Conservation (phyloP, 2,888 invertebrate species). For the Acrobasis suavella region DNA sequence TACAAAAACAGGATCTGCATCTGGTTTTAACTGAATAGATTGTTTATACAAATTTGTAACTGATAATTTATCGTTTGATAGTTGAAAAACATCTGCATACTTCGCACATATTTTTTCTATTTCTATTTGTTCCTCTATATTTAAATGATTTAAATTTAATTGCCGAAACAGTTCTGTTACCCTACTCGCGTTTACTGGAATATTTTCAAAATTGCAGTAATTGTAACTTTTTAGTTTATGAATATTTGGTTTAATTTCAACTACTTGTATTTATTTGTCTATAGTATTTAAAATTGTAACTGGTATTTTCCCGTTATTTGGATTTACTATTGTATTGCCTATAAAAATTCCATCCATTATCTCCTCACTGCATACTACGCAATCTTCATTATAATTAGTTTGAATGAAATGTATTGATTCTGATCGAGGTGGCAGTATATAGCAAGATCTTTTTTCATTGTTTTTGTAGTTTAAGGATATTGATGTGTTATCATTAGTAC, state of each 20-base stretch:
- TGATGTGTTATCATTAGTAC: background rate
- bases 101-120: background rate
- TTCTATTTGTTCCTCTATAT: conserved; percentile 3
- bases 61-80: background rate
- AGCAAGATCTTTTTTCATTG: background rate
- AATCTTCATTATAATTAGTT: background rate
- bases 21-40: conserved; percentile 7
- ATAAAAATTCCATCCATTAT: conserved; percentile 7
- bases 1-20: background rate
- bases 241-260: conserved; percentile 5
- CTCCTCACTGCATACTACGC: conserved; percentile 7
- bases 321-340: conserved; percentile 5
- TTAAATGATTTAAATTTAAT: conserved; percentile 7
- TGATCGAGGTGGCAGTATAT: background rate
- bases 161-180: conserved; percentile 1
- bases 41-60: conserved; percentile 7
- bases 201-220: conserved; percentile 5
- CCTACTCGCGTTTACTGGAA: conserved; percentile 7
- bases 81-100: too few species aligned
- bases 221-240: background rate
- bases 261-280: background rate
- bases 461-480: conserved; percentile 1
- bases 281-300: conserved; percentile 7
- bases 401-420: background rate
- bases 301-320: conserved; percentile 5